Evolutionary conservation across 2,888 invertebrate species (phyloP).

Genomic region (Athalia circularis): DNA sequence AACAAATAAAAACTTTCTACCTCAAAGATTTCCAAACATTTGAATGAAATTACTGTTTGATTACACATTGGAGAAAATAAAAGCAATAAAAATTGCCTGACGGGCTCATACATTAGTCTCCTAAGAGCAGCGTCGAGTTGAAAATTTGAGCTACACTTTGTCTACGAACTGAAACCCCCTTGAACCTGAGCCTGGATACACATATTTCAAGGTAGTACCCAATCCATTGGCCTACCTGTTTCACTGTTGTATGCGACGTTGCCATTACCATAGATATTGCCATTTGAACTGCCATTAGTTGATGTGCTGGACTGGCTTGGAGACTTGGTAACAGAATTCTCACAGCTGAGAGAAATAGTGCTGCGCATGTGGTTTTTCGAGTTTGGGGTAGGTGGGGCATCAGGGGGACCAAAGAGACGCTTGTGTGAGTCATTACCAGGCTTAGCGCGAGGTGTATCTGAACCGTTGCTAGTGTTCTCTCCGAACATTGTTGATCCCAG

Average conservation of each 20-base stretch:
- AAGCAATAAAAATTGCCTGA: too few relatives aligned
- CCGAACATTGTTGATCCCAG: slow-evolving; percentile 71
- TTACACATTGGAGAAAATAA: too few relatives aligned
- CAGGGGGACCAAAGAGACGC: slow-evolving; percentile 78
- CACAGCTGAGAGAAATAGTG: slow-evolving; percentile 78
- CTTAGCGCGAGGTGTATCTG: slow-evolving; percentile 69
- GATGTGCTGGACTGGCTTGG: slow-evolving; percentile 59
- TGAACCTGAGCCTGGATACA: slow-evolving; percentile 62
- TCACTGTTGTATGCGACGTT: slow-evolving; percentile 63
- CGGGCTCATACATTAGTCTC: too few relatives aligned
- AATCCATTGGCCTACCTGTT: slow-evolving; percentile 51
- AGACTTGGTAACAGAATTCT: slow-evolving; percentile 65
- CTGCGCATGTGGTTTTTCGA: slow-evolving; percentile 79
- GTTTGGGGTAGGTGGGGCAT: slow-evolving; percentile 76
- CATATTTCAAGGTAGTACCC: slow-evolving; percentile 69
- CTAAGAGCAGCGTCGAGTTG: not conserved
- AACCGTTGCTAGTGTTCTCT: slow-evolving; percentile 70
- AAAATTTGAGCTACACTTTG: not conserved
- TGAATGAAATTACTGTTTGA: too few relatives aligned
- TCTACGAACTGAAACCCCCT: not conserved
- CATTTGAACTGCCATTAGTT: slow-evolving; percentile 58
- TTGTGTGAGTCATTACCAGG: slow-evolving; percentile 80
- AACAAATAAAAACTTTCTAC: slow-evolving; percentile 1
- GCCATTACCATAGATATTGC: slow-evolving; percentile 59
- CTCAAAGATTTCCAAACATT: too few relatives aligned